phyloP scores from a whole-genome alignment of 2,797 vertebrate genomes.

The Schizopygopsis malacanthus region DNA sequence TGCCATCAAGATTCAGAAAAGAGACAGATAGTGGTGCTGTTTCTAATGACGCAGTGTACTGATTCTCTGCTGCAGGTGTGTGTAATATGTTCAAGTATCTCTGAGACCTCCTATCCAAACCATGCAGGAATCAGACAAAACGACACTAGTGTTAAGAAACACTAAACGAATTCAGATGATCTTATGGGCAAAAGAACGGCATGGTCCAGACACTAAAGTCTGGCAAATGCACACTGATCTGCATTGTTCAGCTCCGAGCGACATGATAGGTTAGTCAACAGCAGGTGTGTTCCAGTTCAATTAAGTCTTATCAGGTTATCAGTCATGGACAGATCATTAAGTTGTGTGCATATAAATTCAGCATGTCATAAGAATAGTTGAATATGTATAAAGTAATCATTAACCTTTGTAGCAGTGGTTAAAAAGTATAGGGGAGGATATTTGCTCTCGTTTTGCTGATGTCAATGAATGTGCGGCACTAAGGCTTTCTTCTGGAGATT shows the following conservation, averaged over 20 bases:
- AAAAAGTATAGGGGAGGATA: background rate
- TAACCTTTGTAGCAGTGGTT: background rate
- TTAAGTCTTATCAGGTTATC: conserved; percentile 33
- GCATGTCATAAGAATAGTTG: background rate
- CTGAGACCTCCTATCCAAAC: background rate
- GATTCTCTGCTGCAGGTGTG: background rate
- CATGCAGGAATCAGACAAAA: conserved; percentile 23
- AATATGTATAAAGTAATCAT: conserved; percentile 2
- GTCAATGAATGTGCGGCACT: background rate
- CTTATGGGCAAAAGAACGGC: conserved; percentile 33
- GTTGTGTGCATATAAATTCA: background rate
- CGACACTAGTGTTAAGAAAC: conserved; percentile 17
- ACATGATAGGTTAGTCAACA: conserved; percentile 24
- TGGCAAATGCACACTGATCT: conserved; percentile 16
- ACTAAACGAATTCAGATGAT: background rate
- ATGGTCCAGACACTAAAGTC: conserved; percentile 13
- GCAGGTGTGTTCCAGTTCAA: background rate
- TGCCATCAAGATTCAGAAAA: conserved; percentile 12
- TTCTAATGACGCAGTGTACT: background rate
- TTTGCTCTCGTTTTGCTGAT: background rate
- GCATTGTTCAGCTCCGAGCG: background rate
- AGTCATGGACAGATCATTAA: conserved; percentile 12
- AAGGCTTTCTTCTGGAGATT: background rate
- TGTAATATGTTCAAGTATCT: background rate
- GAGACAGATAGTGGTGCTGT: conserved; percentile 15